phyloP scores from a whole-genome alignment of 2,113 vertebrate genomes.

The human (Homo sapiens) region DNA sequence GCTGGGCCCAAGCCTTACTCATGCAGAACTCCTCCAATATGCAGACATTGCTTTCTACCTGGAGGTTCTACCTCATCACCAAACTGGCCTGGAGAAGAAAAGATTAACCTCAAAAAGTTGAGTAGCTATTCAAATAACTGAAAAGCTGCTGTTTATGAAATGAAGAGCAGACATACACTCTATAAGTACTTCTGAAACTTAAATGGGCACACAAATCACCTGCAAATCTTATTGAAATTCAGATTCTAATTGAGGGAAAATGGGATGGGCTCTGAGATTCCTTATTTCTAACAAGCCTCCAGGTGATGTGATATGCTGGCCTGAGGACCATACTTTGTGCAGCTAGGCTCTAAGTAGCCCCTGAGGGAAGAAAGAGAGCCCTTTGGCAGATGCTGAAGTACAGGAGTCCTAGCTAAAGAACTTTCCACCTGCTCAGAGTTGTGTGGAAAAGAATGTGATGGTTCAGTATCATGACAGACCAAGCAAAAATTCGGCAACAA shows the following conservation, averaged over 20 bases:
- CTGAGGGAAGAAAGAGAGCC: neutral
- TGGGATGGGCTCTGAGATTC: too few relatives aligned
- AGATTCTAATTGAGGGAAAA: neutral
- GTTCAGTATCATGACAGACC: neutral
- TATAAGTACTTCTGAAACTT: neutral
- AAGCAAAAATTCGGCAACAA: neutral
- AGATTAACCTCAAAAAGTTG: neutral
- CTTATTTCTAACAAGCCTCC: neutral
- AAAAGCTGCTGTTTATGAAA: neutral
- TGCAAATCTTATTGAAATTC: neutral
- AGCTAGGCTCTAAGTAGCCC: neutral
- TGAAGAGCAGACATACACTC: neutral
- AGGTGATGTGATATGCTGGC: neutral
- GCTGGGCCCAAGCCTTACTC: neutral
- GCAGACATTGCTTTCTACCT: neutral
- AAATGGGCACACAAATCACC: neutral
- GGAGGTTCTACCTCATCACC: neutral
- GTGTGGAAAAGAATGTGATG: neutral
- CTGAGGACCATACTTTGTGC: neutral
- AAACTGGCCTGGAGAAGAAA: neutral
- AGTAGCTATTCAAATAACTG: neutral
- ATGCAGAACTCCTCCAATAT: neutral
- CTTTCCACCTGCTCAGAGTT: neutral
- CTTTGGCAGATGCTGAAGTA: neutral
- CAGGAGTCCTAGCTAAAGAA: neutral